Conservation (phyloP, 2,797 vertebrate genomes). For the Aldrovandia affinis region DNA sequence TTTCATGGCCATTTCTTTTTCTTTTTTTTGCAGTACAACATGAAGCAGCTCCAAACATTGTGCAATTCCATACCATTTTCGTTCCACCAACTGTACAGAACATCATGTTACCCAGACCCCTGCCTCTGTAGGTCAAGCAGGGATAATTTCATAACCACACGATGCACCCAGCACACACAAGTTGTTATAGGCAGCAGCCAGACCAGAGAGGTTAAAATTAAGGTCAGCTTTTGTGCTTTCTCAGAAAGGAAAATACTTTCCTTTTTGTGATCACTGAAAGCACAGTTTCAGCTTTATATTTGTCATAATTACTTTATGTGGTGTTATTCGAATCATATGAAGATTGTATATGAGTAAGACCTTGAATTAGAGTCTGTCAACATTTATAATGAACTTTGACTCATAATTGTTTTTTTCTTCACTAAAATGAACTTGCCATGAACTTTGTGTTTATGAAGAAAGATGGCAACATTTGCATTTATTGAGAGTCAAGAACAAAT, state of each 20-base stretch:
- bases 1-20: not conserved
- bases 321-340: not conserved
- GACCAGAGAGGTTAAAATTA: not conserved
- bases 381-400: not conserved
- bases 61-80: not conserved
- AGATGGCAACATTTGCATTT: not conserved
- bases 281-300: not conserved
- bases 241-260: not conserved
- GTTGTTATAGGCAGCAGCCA: not conserved
- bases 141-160: slow-evolving; percentile 7
- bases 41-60: not conserved
- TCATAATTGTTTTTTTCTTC: not conserved
- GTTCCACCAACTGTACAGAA: not conserved
- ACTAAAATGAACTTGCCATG: not conserved
- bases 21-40: not conserved
- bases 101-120: slow-evolving; percentile 6
- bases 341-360: not conserved
- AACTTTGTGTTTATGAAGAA: not conserved
- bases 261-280: not conserved
- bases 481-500: too few species aligned
- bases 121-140: not conserved
- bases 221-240: slow-evolving; percentile 12
- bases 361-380: not conserved
- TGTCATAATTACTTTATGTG: not conserved
- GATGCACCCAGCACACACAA: not conserved